A percentile compares a stretch with the other conserved stretches of the same genome.
Evolutionary conservation across 30 jellyfish, hydroid and myxozoan species (phyloP).

Genomic region (Aurelia sp.): DNA sequence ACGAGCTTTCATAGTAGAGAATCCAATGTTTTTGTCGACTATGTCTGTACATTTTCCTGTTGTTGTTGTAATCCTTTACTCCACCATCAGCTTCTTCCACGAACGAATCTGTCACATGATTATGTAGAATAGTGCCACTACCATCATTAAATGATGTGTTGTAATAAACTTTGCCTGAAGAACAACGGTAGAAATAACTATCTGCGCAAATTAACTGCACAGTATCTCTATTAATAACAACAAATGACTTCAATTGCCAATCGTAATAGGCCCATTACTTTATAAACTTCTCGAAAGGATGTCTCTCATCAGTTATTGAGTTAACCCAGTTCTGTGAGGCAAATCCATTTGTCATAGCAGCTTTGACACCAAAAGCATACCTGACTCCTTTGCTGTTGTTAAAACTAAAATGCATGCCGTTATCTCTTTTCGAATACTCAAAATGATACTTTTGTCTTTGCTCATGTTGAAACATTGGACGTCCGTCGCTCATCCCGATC

Average conservation of each 20-base stretch:
- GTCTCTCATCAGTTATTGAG: conserved; percentile 20
- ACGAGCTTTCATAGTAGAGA: conserved; percentile 36
- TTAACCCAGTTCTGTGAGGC: conserved; percentile 1
- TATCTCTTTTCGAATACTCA: background rate
- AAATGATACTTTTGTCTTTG: conserved; percentile 14
- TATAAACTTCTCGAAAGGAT: conserved; percentile 36
- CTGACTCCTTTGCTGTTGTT: no score
- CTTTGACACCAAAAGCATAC: conserved; percentile 13
- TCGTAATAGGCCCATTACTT: conserved; percentile 37
- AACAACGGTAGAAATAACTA: conserved; percentile 32
- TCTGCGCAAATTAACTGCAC: conserved; percentile 28
- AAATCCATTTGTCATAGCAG: conserved; percentile 1
- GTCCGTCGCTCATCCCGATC: background rate
- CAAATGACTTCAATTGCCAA: conserved; percentile 16
- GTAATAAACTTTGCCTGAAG: conserved; percentile 25
- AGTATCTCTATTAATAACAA: background rate
- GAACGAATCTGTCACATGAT: conserved; percentile 30
- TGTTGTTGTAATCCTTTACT: conserved; percentile 1
- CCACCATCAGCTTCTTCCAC: conserved; percentile 13
- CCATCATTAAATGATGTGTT: conserved; percentile 11
- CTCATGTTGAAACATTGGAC: conserved; percentile 37
- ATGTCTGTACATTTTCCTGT: conserved; percentile 67
- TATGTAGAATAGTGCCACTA: conserved; percentile 9
- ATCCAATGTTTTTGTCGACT: conserved; percentile 17
- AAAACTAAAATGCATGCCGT: no score